Percentiles rank a stretch among this genome's conserved stretches.
These are phyloP conservation scores for Lasioglossum albipes DNA, from an alignment of 1,140 invertebrate genomes.

Conservation along the genomic window DNA sequence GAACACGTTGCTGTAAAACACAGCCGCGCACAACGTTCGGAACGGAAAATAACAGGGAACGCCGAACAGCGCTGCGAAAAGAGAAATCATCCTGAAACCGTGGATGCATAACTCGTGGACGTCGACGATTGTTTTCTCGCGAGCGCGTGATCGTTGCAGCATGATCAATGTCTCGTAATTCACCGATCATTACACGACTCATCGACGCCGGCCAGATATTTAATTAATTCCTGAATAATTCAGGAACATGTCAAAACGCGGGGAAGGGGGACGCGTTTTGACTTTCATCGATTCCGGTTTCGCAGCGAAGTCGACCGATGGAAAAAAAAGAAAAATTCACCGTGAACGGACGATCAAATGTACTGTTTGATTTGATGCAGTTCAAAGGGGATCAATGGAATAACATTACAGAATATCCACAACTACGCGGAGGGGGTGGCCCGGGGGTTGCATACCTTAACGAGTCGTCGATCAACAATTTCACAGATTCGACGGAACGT, in stretches of 20 bases:
- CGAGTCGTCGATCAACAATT: conserved; percentile 44
- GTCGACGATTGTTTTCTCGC: no score
- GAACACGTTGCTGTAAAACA: not conserved
- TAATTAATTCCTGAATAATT: not conserved
- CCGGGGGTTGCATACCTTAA: conserved; percentile 31
- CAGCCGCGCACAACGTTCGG: not conserved
- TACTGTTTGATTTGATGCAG: conserved; percentile 1
- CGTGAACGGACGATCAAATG: not conserved
- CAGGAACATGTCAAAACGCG: no score
- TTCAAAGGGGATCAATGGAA: conserved; percentile 2
- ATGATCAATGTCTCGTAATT: not conserved
- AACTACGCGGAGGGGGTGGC: not conserved
- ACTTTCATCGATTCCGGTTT: not conserved
- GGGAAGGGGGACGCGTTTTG: no score
- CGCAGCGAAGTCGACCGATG: not conserved
- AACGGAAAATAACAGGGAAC: no score
- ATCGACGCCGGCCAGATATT: not conserved
- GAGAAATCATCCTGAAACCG: no score
- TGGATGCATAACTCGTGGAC: no score
- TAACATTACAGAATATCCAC: conserved; percentile 26
- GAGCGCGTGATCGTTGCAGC: not conserved
- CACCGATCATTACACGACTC: not conserved
- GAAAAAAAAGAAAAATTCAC: not conserved
- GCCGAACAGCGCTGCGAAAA: no score
- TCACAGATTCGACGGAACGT: conserved; percentile 31